A percentile compares a stretch with the other conserved stretches of the same genome.
Evolutionary conservation across 2,888 invertebrate species (phyloP).

Genomic region (Siphlonurus alternatus): DNA sequence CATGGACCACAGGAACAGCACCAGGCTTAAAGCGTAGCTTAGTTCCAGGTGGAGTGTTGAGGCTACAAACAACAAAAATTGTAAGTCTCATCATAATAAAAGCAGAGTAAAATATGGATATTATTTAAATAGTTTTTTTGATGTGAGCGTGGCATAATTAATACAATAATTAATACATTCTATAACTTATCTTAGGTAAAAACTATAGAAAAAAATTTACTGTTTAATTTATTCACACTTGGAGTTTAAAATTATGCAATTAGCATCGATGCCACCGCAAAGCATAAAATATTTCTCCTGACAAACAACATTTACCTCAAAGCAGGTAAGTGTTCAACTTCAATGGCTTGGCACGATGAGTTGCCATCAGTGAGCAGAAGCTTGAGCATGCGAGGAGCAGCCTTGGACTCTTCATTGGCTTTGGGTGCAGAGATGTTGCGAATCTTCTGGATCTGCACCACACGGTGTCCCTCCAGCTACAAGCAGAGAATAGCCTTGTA

Average conservation of each 20-base stretch:
- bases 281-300: too few relatives aligned
- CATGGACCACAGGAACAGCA: constrained; percentile 45
- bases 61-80: constrained; percentile 26
- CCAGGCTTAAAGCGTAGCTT: constrained; percentile 45
- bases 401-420: constrained; percentile 67
- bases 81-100: background rate
- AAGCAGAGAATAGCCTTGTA: too few relatives aligned
- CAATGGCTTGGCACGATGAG: constrained; percentile 56
- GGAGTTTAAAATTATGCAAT: too few relatives aligned
- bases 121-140: background rate
- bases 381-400: constrained; percentile 70
- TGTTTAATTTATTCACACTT: too few relatives aligned
- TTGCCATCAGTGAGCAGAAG: constrained; percentile 75
- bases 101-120: too few relatives aligned
- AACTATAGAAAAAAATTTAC: too few relatives aligned
- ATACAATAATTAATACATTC: too few relatives aligned
- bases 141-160: too few relatives aligned
- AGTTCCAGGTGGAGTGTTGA: constrained; percentile 80
- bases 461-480: constrained; percentile 34
- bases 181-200: too few relatives aligned
- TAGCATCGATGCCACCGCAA: too few relatives aligned
- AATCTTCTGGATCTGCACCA: constrained; percentile 76
- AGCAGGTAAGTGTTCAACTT: constrained; percentile 49
- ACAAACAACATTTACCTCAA: constrained; percentile 34
- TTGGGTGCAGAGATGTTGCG: constrained; percentile 83